phyloP scores from a whole-genome alignment of 2,797 vertebrate genomes.

The Austrolebias charrua region DNA sequence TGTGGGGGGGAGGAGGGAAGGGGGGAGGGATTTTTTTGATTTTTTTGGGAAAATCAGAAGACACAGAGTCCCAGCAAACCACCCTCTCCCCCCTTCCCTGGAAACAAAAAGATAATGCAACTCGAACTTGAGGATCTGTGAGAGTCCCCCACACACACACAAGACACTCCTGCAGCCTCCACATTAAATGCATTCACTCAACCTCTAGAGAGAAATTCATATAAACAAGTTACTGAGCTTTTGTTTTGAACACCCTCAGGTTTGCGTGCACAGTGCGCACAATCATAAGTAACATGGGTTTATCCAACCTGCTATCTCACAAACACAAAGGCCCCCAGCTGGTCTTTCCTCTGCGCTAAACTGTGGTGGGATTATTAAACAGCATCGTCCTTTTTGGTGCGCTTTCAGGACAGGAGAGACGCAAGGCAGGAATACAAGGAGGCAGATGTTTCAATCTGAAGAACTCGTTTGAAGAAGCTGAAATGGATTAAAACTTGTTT shows the following conservation, averaged over 20 bases:
- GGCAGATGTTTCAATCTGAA: conserved; percentile 33
- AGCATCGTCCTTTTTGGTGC: conserved; percentile 68
- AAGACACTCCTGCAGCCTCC: not conserved
- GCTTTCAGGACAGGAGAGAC: conserved; percentile 53
- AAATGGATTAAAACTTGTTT: too few species aligned
- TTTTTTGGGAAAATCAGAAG: conserved; percentile 39
- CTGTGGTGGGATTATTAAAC: conserved; percentile 72
- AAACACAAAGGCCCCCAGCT: conserved; percentile 69
- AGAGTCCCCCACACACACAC: conserved; percentile 22
- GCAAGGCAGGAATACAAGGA: not conserved
- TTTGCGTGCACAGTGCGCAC: not conserved
- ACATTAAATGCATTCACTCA: conserved; percentile 8
- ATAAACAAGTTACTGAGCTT: conserved; percentile 14
- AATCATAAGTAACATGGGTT: conserved; percentile 24
- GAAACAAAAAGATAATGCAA: conserved; percentile 80
- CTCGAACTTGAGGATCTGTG: conserved; percentile 79
- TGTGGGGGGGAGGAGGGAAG: conserved; percentile 5
- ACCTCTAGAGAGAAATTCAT: conserved; percentile 15
- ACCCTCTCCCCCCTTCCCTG: conserved; percentile 46
- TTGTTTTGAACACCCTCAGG: conserved; percentile 25
- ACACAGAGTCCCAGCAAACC: conserved; percentile 69
- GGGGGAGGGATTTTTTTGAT: conserved; percentile 27
- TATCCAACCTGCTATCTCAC: conserved; percentile 47
- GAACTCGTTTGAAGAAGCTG: conserved; percentile 20
- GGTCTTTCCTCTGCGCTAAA: conserved; percentile 61